Base-by-base conservation (phyloP, 2,113 vertebrate species). In the Microcebus ravelobensis region DNA sequence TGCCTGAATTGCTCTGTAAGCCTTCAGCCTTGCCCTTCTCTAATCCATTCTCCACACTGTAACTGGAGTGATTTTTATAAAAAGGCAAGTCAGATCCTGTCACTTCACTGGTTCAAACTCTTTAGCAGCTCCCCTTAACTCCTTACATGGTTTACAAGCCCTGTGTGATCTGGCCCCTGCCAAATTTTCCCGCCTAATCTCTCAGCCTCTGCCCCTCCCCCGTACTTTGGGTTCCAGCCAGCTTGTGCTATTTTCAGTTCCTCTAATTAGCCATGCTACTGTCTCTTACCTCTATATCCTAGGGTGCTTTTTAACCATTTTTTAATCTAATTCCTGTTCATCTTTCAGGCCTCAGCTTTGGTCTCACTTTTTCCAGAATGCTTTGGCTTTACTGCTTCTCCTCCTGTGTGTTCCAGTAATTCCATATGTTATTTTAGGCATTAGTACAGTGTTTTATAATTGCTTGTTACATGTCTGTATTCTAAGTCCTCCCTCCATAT, bases 61-160 rank as follows among this genome's bases (percentile, higher is more conserved):
- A 97, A 91, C 97, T 83, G 45, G 91, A 95, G 83, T 20, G 21
- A 89, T 96, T 96, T 97, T 97, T 96, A 76, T 96, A 90, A 97
- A 97, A 97, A 96, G 97, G 90, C 96, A 98, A 95, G 96, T 97
- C 97, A 90, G 95, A 87, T 97, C 96, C 96, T 98, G 97, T 87
- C 90, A 90, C 81, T 94, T 87, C 79, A 76, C 97, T 67, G 89
- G 95, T 87, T 96, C 89, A 96, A 96, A 97, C 96, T 93, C 96
- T 82, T 95, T 34, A 91, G 97, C 89, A 95, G 93, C 89, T 94
- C 88, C 65, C 74, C 31, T 92, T 97, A 94, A 91, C 96, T 96
- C 85, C 82, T 67, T 79, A 48, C 20, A 1, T 52, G 79, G 77
- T 96, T 97, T 91, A 94, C 82, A 91, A 98, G 90, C 74, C 89